Evolutionary conservation across 1,140 invertebrate genomes (phyloP).

Genomic region (Euglossa dilemma): DNA sequence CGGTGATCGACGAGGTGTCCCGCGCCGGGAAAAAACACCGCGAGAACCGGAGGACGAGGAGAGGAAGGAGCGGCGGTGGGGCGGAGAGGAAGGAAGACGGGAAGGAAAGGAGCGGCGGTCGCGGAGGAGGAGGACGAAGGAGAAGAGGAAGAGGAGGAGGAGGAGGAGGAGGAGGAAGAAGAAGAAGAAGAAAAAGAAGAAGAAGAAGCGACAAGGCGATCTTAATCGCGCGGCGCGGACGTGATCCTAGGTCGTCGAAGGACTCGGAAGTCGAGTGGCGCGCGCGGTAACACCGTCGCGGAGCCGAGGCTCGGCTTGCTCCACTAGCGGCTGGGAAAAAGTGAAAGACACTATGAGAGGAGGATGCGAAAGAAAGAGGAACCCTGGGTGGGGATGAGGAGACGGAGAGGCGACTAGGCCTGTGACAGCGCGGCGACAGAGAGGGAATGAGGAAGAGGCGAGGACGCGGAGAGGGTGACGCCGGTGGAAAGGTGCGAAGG

Average conservation of each 20-base stretch:
- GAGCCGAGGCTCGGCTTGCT: slow-evolving; percentile 40
- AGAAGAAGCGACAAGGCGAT: slow-evolving; percentile 45
- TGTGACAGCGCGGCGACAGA: background rate
- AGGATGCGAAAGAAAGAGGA: slow-evolving; percentile 61
- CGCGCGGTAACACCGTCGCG: slow-evolving; percentile 10
- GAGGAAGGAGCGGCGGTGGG: background rate
- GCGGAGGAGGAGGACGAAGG: background rate
- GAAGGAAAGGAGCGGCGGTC: background rate
- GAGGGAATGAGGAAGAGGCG: slow-evolving; percentile 62
- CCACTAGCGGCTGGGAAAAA: slow-evolving; percentile 65
- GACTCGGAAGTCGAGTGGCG: slow-evolving; percentile 58
- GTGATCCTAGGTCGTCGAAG: slow-evolving; percentile 65
- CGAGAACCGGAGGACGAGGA: background rate
- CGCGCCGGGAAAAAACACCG: background rate
- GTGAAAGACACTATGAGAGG: slow-evolving; percentile 59
- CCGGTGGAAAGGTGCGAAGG: slow-evolving; percentile 66
- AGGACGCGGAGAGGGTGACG: slow-evolving; percentile 63
- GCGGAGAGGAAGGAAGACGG: background rate
- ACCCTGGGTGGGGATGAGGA: background rate
- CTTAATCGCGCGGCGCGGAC: slow-evolving; percentile 54
- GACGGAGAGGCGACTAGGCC: background rate
- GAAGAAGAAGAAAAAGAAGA: background rate
- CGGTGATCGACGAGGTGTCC: slow-evolving; percentile 17
- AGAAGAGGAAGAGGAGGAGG: slow-evolving; percentile 5
- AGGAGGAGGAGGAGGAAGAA: no score